phyloP scores from a whole-genome alignment of 1,140 invertebrate species.

The Drosophila tropicalis region DNA sequence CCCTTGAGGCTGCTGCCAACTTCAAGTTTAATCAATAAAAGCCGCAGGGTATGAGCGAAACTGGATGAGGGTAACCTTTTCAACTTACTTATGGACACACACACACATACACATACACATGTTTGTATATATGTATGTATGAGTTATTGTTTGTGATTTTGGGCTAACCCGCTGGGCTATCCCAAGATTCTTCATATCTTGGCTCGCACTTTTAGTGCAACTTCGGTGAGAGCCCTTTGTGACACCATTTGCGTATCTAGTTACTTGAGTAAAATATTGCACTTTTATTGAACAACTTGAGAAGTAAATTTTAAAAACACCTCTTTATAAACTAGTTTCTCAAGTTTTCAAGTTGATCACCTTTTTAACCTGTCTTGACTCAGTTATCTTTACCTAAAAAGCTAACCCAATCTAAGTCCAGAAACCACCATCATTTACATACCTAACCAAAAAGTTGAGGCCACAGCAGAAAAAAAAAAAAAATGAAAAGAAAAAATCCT shows the following conservation, averaged over 20 bases:
- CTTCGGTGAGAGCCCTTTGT: slow-evolving; percentile 40
- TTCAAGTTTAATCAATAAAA: slow-evolving; percentile 79
- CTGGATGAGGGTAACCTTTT: slow-evolving; percentile 9
- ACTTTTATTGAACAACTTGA: slow-evolving; percentile 42
- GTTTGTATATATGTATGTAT: slow-evolving; percentile 14
- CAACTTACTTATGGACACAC: neutral
- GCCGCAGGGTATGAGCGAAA: slow-evolving; percentile 53
- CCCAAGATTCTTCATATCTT: slow-evolving; percentile 26
- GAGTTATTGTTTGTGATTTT: slow-evolving; percentile 58
- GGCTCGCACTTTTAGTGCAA: slow-evolving; percentile 12
- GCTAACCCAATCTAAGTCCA: slow-evolving; percentile 7
- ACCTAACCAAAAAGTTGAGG: slow-evolving; percentile 46
- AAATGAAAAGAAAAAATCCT: neutral
- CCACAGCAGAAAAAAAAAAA: slow-evolving; percentile 24
- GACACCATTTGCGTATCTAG: slow-evolving; percentile 51
- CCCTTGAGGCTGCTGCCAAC: slow-evolving; percentile 46
- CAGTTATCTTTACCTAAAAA: slow-evolving; percentile 12
- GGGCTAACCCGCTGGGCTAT: slow-evolving; percentile 53
- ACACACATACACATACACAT: slow-evolving; percentile 15
- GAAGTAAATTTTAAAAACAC: neutral
- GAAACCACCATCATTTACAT: slow-evolving; percentile 22
- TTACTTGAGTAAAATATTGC: slow-evolving; percentile 64
- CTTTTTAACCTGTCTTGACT: slow-evolving; percentile 14
- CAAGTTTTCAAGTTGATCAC: slow-evolving; percentile 1
- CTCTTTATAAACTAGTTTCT: slow-evolving; percentile 1